Percentiles rank a stretch among this genome's conserved stretches.
These are phyloP conservation scores for Lutjanus campechanus DNA, from an alignment of 2,797 vertebrate species.

Conservation along the genomic window DNA sequence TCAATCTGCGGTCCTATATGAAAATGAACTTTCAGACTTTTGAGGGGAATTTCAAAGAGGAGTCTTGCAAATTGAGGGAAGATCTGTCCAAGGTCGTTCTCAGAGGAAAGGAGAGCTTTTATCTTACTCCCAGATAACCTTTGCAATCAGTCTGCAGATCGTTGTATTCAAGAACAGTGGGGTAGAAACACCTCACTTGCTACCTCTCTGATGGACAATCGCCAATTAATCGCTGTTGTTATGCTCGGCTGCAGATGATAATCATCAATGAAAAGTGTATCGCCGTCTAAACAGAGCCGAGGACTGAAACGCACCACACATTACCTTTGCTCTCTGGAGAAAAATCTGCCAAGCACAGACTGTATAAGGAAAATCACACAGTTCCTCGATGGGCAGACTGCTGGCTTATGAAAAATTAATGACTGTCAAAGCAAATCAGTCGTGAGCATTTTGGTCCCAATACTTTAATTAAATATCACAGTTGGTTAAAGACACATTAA, in stretches of 20 bases:
- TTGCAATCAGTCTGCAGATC: conserved; percentile 62
- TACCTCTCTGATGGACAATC: conserved; percentile 71
- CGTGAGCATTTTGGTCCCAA: background rate
- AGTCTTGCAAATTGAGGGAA: conserved; percentile 24
- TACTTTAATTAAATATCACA: background rate
- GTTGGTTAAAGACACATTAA: too few relatives aligned
- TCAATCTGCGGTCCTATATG: conserved; percentile 8
- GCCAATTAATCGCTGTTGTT: conserved; percentile 73
- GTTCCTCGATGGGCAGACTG: conserved; percentile 11
- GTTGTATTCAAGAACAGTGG: conserved; percentile 42
- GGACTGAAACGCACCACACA: conserved; percentile 51
- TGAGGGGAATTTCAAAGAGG: conserved; percentile 18
- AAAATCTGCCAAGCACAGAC: conserved; percentile 51
- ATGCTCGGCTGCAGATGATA: conserved; percentile 64
- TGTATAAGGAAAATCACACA: conserved; percentile 20
- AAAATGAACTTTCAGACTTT: conserved; percentile 46
- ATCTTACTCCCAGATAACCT: conserved; percentile 63
- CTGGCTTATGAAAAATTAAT: conserved; percentile 31
- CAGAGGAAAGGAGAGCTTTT: conserved; percentile 42
- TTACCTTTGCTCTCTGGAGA: conserved; percentile 38
- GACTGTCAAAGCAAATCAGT: conserved; percentile 24
- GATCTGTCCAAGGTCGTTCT: conserved; percentile 58
- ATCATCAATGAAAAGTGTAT: conserved; percentile 66
- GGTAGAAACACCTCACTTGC: conserved; percentile 65
- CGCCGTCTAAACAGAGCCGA: conserved; percentile 47